These are phyloP conservation scores for Penaeus monodon DNA, from an alignment of 2,888 invertebrate species.

Conservation along the genomic window DNA sequence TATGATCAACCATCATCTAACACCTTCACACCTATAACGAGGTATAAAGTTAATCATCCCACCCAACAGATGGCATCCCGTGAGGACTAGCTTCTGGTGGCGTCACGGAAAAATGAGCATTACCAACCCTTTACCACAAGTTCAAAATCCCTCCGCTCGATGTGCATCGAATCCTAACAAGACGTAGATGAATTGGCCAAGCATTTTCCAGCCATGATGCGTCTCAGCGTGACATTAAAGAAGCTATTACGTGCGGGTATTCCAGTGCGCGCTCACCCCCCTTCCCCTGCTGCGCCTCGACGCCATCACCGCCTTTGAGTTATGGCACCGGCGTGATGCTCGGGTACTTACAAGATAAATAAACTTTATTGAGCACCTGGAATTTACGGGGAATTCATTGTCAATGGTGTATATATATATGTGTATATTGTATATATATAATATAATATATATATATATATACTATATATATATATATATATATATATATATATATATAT, in stretches of 20 bases:
- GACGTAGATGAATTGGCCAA: slow-evolving; percentile 31
- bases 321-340: slow-evolving; percentile 34
- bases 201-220: slow-evolving; percentile 27
- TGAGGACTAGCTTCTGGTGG: no score
- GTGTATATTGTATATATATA: no score
- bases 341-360: slow-evolving; percentile 30
- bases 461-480: not conserved
- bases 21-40: not conserved
- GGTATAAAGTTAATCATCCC: slow-evolving; percentile 18
- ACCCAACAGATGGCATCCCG: slow-evolving; percentile 9
- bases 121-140: not conserved
- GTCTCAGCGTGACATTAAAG: slow-evolving; percentile 45
- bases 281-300: slow-evolving; percentile 32
- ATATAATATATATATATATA: not conserved
- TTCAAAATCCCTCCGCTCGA: not conserved
- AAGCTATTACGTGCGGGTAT: slow-evolving; percentile 43
- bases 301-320: slow-evolving; percentile 44
- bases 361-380: slow-evolving; percentile 34
- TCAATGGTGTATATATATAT: not conserved
- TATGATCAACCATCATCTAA: not conserved
- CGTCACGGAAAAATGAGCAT: not conserved
- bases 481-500: slow-evolving; percentile 1
- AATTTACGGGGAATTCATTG: slow-evolving; percentile 12
- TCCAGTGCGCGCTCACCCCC: slow-evolving; percentile 29
- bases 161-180: slow-evolving; percentile 22